Base-by-base conservation (phyloP, 2,888 invertebrate genomes). In the Dorcus parallelipipedus region DNA sequence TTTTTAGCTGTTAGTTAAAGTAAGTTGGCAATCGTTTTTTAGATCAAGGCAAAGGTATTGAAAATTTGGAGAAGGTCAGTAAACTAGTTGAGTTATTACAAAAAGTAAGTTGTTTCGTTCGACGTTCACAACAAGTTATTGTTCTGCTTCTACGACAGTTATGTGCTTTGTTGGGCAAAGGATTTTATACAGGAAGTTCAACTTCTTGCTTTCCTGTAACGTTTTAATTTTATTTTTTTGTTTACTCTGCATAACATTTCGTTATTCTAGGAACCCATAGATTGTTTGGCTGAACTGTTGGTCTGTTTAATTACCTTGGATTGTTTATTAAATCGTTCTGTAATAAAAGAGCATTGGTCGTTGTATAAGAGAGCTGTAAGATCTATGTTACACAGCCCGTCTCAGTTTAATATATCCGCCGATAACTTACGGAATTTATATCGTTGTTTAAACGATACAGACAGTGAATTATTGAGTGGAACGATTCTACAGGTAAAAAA, bases 351-450 rank as follows among this genome's bases (percentile, higher is more conserved):
- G 53, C 90, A 90, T 73, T 95, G 94, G 93, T 83, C 83, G 53
- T 81, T 86, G 33, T 95, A 93, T 71, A 85, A 87, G 71, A 85
- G 90, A 76, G 86, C 86, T 71, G 79, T 95, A 0, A 86, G 87
- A 65, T 85, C 87, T 38, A 83, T 89, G 38, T 80, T 84, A 55
- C 85, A 87, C 63, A 86, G 86, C 72, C 83, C 86, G 38, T 76
- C 82, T 38, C 81, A 84, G 72, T 83, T 87, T 70, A 80, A 84
- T 59, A 75, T 88, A 50, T 76, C 83, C 49, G 78, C 84, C 66
- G 83, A 85, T 7, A 86, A 86, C 70, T 78, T 91, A 5, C 80
- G 83, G 61, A 86, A 86, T 3, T 82, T 95, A 64, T 85, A 87
- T 68, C 88, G 86, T 65, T 84, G 92, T 49, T 78, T 94, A 57